phyloP scores from a whole-genome alignment of 2,888 invertebrate genomes.

The Nomada fucata region DNA sequence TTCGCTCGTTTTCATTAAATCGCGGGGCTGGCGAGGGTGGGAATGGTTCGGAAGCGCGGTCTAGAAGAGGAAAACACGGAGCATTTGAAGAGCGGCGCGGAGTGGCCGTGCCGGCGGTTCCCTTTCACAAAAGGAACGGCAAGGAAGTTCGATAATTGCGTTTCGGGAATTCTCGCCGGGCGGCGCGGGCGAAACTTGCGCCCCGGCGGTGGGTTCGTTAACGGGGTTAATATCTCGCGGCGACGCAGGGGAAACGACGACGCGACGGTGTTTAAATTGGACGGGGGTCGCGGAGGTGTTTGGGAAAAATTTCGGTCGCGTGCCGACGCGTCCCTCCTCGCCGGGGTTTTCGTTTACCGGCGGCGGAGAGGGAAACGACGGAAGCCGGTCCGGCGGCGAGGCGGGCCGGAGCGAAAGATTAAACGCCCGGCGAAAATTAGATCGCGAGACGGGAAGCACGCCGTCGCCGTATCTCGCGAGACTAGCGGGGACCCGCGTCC shows the following conservation, averaged over 20 bases:
- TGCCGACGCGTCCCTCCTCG: conserved; percentile 61
- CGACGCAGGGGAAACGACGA: neutral
- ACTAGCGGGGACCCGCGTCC: conserved; percentile 62
- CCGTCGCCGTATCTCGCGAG: conserved; percentile 61
- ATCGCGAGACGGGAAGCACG: conserved; percentile 76
- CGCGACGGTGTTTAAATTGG: conserved; percentile 8
- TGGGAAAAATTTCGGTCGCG: conserved; percentile 72
- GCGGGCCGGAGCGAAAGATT: conserved; percentile 75
- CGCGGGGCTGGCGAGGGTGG: neutral
- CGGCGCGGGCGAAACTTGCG: conserved; percentile 19
- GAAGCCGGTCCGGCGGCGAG: neutral
- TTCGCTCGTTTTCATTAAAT: conserved; percentile 48
- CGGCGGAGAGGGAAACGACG: conserved; percentile 11
- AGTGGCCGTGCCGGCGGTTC: neutral
- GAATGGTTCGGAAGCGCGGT: conserved; percentile 9
- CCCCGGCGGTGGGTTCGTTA: neutral
- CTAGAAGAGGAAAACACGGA: neutral
- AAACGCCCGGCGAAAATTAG: conserved; percentile 81
- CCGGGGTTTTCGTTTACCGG: conserved; percentile 9
- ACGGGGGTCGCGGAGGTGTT: conserved; percentile 56
- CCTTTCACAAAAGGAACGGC: neutral
- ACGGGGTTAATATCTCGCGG: conserved; percentile 18
- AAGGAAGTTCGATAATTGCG: conserved; percentile 16
- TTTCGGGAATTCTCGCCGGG: conserved; percentile 48
- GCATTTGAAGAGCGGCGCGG: neutral